Evolutionary conservation across 2,113 vertebrate species (phyloP).

Genomic region (Gallinago undulata): DNA sequence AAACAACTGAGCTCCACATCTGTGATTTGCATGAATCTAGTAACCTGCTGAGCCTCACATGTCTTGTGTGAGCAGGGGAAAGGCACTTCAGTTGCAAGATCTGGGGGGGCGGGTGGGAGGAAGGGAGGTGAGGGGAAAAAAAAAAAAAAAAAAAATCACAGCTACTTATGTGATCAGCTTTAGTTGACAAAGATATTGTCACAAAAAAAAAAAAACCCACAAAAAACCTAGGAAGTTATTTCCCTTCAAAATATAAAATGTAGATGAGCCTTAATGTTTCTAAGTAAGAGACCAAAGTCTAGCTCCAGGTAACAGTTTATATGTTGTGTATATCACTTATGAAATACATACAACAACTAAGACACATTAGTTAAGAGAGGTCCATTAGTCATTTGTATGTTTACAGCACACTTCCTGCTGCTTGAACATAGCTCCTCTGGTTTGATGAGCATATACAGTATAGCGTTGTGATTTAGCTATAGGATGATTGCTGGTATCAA

Average conservation of each 20-base stretch:
- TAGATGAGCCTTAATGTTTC: not conserved
- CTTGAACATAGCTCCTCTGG: not conserved
- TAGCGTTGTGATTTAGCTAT: not conserved
- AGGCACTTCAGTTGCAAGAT: not conserved
- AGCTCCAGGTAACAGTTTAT: conserved; percentile 7
- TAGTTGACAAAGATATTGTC: not conserved
- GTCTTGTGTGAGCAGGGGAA: not conserved
- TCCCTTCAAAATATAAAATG: conserved; percentile 9
- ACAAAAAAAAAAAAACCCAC: not conserved
- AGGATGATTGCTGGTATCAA: not conserved
- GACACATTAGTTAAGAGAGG: not conserved
- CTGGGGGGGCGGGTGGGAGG: too few species aligned
- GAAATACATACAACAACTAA: not conserved
- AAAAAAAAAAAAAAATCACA: not conserved
- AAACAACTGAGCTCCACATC: not conserved
- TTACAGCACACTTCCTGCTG: not conserved
- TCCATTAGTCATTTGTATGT: not conserved
- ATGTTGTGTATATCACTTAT: not conserved
- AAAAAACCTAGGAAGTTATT: not conserved
- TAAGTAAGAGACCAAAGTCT: conserved; percentile 27
- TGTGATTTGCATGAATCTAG: not conserved
- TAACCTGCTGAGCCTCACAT: rapidly evolving
- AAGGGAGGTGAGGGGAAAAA: not conserved
- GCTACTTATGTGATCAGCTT: not conserved
- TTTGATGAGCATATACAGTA: not conserved